Conservation (phyloP, 2,797 vertebrate species). For the Fistularia tabacaria region DNA sequence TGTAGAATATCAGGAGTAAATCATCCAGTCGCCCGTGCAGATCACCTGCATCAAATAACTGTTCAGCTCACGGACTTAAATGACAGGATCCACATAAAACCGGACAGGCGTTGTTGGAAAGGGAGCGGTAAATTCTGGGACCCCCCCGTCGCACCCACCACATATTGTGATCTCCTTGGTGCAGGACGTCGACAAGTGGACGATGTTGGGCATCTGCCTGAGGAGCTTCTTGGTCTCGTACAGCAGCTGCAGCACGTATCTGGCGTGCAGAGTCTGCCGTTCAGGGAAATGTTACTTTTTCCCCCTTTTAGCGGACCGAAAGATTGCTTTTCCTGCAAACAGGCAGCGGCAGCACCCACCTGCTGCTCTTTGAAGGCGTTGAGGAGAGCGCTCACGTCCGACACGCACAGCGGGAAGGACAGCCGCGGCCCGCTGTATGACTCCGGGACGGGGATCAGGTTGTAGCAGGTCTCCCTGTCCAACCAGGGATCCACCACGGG, state of each 20-base stretch:
- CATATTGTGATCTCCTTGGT: conserved; percentile 90
- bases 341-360: conserved; percentile 47
- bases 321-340: not conserved
- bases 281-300: not conserved
- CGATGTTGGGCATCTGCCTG: conserved; percentile 89
- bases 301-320: not conserved
- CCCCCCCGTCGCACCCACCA: conserved; percentile 70
- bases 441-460: conserved; percentile 77
- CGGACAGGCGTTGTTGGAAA: too few species aligned
- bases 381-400: conserved; percentile 82
- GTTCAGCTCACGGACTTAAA: not conserved
- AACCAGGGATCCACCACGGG: conserved; percentile 59
- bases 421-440: conserved; percentile 86
- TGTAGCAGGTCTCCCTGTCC: conserved; percentile 68
- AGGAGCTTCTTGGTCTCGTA: conserved; percentile 86
- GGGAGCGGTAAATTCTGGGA: not conserved
- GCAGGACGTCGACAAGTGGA: conserved; percentile 81
- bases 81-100: too few species aligned
- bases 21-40: conserved; percentile 94
- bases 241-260: conserved; percentile 88
- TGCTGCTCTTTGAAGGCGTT: conserved; percentile 86
- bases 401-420: conserved; percentile 84
- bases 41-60: conserved; percentile 84
- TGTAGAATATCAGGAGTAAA: conserved; percentile 94
- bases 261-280: conserved; percentile 84